Percentiles rank a stretch among this genome's conserved stretches.
These are phyloP conservation scores for Rotaria magnacalcarata DNA, from an alignment of 2,888 invertebrate genomes.

Conservation along the genomic window DNA sequence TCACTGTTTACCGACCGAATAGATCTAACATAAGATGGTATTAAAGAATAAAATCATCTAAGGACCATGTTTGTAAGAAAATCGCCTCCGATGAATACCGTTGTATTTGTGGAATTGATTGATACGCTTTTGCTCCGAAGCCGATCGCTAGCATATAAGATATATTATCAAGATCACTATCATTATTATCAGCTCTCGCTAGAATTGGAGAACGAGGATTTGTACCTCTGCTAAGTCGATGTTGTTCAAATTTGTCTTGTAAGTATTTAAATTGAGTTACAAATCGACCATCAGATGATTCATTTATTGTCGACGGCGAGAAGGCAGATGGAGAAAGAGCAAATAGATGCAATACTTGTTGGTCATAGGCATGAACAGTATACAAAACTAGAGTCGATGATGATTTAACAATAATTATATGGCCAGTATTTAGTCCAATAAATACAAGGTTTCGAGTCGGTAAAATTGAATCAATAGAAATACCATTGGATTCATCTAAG, in stretches of 20 bases:
- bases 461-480: slow-evolving; percentile 4
- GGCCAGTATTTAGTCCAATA: neutral
- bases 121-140: neutral
- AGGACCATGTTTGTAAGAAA: slow-evolving; percentile 13
- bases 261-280: slow-evolving; percentile 6
- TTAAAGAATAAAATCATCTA: slow-evolving; percentile 14
- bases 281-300: neutral
- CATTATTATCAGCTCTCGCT: neutral
- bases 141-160: slow-evolving; percentile 6
- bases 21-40: neutral
- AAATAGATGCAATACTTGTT: slow-evolving; percentile 12
- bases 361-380: slow-evolving; percentile 22
- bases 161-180: neutral
- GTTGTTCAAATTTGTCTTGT: slow-evolving; percentile 35
- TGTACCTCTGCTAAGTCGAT: neutral
- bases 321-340: neutral
- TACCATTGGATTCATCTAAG: neutral
- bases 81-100: neutral
- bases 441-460: neutral
- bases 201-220: neutral
- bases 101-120: slow-evolving; percentile 6
- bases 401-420: neutral
- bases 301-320: neutral
- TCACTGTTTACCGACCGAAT: neutral
- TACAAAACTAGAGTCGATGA: neutral